phyloP scores from a whole-genome alignment of 2,888 invertebrate species.

The Scaptodrosophila latifasciaeformis region DNA sequence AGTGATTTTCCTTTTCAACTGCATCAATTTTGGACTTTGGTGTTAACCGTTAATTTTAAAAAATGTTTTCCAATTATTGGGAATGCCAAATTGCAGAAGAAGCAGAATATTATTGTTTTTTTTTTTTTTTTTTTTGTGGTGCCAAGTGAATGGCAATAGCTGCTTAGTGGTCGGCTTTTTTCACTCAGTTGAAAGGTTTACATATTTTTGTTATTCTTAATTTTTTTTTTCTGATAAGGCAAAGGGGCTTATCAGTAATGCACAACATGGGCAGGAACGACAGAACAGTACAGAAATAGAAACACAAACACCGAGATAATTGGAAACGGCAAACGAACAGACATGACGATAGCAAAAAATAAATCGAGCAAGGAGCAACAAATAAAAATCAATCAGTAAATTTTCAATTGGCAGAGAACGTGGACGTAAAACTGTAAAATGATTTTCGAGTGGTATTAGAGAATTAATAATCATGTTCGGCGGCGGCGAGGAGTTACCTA shows the following conservation, averaged over 20 bases:
- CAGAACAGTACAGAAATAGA: slow-evolving; percentile 34
- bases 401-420: slow-evolving; percentile 36
- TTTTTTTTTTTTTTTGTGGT: no score
- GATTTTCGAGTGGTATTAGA: no score
- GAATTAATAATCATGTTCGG: no score
- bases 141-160: slow-evolving; percentile 23
- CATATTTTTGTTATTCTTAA: no score
- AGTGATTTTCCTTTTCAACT: no score
- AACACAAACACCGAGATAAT: slow-evolving; percentile 23
- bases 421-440: slow-evolving; percentile 46
- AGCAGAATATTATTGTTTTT: neutral
- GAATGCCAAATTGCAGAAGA: slow-evolving; percentile 29
- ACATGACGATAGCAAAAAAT: neutral
- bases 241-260: slow-evolving; percentile 58
- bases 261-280: no score
- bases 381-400: slow-evolving; percentile 51
- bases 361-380: slow-evolving; percentile 17
- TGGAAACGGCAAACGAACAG: slow-evolving; percentile 13
- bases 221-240: slow-evolving; percentile 45
- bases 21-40: no score
- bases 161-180: neutral
- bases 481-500: slow-evolving; percentile 23
- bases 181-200: neutral
- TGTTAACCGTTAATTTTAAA: neutral
- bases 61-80: neutral